phyloP scores from a whole-genome alignment of 2,113 vertebrate species.

The Paralichthys olivaceus region DNA sequence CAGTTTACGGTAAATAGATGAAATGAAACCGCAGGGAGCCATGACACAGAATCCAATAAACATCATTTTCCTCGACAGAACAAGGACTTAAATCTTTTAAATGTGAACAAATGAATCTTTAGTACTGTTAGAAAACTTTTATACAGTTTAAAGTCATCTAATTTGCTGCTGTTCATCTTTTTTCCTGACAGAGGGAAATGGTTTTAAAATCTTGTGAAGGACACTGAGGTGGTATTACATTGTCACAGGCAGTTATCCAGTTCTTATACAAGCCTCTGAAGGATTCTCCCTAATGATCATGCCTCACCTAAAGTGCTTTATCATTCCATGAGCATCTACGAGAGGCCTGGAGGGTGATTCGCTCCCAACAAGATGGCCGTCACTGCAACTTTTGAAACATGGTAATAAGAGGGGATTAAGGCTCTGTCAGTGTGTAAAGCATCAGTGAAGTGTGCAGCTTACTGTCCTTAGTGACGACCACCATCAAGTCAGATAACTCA shows the following conservation, averaged over 20 bases:
- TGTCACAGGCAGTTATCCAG: slow-evolving; percentile 1
- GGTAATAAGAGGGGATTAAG: not conserved
- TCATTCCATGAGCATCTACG: not conserved
- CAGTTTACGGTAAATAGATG: slow-evolving; percentile 33
- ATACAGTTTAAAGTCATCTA: slow-evolving; percentile 31
- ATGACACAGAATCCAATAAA: slow-evolving; percentile 34
- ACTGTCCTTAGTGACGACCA: not conserved
- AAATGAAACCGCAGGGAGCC: slow-evolving; percentile 44
- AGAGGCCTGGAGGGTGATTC: not conserved
- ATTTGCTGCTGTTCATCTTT: slow-evolving; percentile 44
- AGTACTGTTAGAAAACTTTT: slow-evolving; percentile 43
- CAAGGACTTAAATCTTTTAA: slow-evolving; percentile 35
- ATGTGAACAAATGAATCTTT: slow-evolving; percentile 43
- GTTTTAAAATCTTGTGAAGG: slow-evolving; percentile 21
- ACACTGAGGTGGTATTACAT: slow-evolving; percentile 4
- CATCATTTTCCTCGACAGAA: slow-evolving; percentile 1
- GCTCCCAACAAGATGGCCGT: not conserved
- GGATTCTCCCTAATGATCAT: not conserved
- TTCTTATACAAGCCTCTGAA: slow-evolving; percentile 3
- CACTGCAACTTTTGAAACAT: not conserved
- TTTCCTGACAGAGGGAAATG: slow-evolving; percentile 9
- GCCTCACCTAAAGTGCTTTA: not conserved
- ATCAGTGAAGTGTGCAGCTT: not conserved
- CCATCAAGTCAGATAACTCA: slow-evolving; percentile 32
- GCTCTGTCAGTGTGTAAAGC: not conserved